These are phyloP conservation scores for Gastrophysa polygoni DNA, from an alignment of 2,888 invertebrate genomes.

Conservation along the genomic window DNA sequence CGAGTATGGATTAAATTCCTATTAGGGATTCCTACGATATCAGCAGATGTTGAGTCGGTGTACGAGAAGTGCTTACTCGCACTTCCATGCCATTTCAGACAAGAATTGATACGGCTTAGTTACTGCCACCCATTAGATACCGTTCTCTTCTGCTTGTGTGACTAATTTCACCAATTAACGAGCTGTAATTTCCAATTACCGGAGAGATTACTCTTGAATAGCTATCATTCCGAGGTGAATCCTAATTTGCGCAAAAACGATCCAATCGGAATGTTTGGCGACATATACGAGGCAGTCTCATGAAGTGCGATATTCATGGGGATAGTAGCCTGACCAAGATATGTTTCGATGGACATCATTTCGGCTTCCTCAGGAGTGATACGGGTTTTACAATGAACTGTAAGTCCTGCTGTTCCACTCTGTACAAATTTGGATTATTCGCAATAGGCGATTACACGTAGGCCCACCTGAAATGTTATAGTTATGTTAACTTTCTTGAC, in stretches of 20 bases:
- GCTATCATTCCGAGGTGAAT: conserved; percentile 23
- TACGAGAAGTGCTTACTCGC: conserved; percentile 29
- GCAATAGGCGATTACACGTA: no score
- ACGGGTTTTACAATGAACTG: no score
- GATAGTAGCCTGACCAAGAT: no score
- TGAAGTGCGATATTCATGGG: no score
- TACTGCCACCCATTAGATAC: conserved; percentile 26
- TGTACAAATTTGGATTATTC: no score
- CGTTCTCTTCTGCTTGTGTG: conserved; percentile 29
- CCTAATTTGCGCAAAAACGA: conserved; percentile 20
- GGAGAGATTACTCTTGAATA: conserved; percentile 29
- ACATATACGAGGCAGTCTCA: neutral
- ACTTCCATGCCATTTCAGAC: conserved; percentile 25
- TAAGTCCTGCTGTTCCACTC: no score
- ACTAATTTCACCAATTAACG: conserved; percentile 35
- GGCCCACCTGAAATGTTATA: no score
- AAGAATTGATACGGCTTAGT: conserved; percentile 30
- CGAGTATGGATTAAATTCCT: conserved; percentile 28
- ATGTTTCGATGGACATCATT: no score
- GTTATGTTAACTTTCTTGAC: no score
- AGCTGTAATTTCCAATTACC: conserved; percentile 30
- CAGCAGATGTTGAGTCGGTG: conserved; percentile 31
- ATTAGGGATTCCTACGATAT: conserved; percentile 27
- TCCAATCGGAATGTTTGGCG: neutral
- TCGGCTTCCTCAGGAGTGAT: no score